These are phyloP conservation scores for Eustalomyia histrio DNA, from an alignment of 2,888 invertebrate species.

Conservation along the genomic window DNA sequence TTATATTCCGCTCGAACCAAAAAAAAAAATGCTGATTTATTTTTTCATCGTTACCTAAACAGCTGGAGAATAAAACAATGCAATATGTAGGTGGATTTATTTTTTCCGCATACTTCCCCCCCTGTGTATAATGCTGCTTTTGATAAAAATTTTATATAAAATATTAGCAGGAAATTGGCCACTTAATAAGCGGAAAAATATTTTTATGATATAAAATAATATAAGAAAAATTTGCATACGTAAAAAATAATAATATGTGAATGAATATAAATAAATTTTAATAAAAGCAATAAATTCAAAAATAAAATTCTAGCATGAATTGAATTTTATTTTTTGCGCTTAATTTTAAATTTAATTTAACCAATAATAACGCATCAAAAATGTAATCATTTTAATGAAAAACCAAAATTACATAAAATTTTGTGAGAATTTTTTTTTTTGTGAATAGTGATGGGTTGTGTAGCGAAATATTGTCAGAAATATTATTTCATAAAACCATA, in stretches of 20 bases:
- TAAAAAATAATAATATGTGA: slow-evolving; percentile 43
- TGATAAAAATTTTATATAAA: slow-evolving; percentile 29
- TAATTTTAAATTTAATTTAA: no score
- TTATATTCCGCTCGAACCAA: neutral
- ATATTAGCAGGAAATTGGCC: slow-evolving; percentile 63
- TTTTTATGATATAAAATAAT: slow-evolving; percentile 10
- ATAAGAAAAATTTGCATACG: slow-evolving; percentile 46
- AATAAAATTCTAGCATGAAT: neutral
- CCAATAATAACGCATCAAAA: no score
- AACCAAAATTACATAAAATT: no score
- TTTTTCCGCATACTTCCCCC: neutral
- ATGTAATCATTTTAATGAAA: no score
- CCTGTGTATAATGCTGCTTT: neutral
- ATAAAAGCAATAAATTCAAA: neutral
- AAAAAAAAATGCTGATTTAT: slow-evolving; percentile 1
- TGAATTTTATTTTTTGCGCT: neutral
- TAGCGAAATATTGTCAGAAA: no score
- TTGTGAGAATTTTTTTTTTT: no score
- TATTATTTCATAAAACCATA: no score
- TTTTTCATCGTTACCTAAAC: slow-evolving; percentile 17
- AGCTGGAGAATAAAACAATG: slow-evolving; percentile 34
- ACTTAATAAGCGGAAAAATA: slow-evolving; percentile 57
- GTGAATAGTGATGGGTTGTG: no score
- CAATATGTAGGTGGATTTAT: slow-evolving; percentile 56
- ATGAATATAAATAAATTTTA: slow-evolving; percentile 22